Conservation (phyloP, 2,888 invertebrate species). For the Monopis laevigella region DNA sequence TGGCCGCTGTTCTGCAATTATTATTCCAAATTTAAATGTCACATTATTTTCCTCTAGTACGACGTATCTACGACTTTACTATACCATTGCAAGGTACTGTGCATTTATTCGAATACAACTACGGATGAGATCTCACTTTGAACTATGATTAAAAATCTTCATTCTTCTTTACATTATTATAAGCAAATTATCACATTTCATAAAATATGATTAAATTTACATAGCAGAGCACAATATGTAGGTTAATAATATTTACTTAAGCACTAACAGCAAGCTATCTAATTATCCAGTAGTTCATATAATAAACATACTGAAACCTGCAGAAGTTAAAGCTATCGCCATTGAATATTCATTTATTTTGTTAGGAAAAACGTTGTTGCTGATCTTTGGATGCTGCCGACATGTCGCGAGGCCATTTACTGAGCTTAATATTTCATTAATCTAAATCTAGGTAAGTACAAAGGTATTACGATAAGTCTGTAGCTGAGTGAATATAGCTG, state of each 20-base stretch:
- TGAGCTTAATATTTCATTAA: too few species aligned
- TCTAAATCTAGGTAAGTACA: too few species aligned
- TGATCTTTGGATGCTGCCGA: constrained; percentile 8
- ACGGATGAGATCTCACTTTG: constrained; percentile 64
- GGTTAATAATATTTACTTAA: not conserved
- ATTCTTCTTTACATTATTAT: constrained; percentile 36
- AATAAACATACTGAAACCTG: constrained; percentile 1
- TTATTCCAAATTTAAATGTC: too few species aligned
- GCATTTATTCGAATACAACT: constrained; percentile 55
- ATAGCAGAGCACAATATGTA: constrained; percentile 4
- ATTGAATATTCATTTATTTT: not conserved
- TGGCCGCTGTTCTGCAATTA: too few species aligned
- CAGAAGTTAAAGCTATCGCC: constrained; percentile 6
- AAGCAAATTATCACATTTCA: constrained; percentile 55
- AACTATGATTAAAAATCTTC: constrained; percentile 56
- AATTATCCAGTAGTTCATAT: not conserved
- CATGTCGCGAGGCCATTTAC: constrained; percentile 2
- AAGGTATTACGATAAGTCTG: too few species aligned
- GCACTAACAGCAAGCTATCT: constrained; percentile 6
- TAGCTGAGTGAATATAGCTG: too few species aligned
- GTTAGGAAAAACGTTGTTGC: constrained; percentile 3
- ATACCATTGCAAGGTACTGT: too few species aligned
- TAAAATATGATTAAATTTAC: constrained; percentile 18
- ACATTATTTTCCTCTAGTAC: too few species aligned
- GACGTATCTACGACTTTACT: too few species aligned